Conservation (phyloP, 2,113 vertebrate genomes). For the Mohoua ochrocephala region DNA sequence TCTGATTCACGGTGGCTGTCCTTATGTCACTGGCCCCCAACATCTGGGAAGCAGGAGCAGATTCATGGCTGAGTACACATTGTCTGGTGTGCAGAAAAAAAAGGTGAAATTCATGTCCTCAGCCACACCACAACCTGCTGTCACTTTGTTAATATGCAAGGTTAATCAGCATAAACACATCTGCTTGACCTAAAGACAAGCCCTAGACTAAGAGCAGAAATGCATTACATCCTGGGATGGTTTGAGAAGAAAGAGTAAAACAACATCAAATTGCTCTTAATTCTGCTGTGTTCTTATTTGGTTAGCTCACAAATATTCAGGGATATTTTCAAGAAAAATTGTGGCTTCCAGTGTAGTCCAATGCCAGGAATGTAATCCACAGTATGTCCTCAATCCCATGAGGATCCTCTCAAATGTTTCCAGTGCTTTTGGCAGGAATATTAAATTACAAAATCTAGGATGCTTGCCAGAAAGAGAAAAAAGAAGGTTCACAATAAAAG, state of each 20-base stretch:
- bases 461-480: constrained; percentile 12
- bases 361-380: constrained; percentile 24
- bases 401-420: constrained; percentile 41
- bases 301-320: not conserved
- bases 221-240: not conserved
- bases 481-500: not conserved
- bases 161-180: not conserved
- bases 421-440: constrained; percentile 36
- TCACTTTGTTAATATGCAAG: not conserved
- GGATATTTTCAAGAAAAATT: constrained; percentile 7
- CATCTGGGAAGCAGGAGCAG: not conserved
- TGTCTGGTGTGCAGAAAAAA: not conserved
- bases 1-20: not conserved
- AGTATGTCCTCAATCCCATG: constrained; percentile 32
- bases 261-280: not conserved
- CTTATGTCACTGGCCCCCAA: not conserved
- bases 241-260: not conserved
- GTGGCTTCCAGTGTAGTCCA: not conserved
- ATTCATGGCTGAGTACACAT: not conserved
- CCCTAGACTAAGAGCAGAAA: not conserved
- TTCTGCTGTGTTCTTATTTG: not conserved
- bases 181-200: not conserved
- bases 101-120: not conserved
- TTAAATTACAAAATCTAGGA: constrained; percentile 33
- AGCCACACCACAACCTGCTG: not conserved